Evolutionary conservation across 1,140 invertebrate species (phyloP).

Genomic region (Drosophila ogumai): DNA sequence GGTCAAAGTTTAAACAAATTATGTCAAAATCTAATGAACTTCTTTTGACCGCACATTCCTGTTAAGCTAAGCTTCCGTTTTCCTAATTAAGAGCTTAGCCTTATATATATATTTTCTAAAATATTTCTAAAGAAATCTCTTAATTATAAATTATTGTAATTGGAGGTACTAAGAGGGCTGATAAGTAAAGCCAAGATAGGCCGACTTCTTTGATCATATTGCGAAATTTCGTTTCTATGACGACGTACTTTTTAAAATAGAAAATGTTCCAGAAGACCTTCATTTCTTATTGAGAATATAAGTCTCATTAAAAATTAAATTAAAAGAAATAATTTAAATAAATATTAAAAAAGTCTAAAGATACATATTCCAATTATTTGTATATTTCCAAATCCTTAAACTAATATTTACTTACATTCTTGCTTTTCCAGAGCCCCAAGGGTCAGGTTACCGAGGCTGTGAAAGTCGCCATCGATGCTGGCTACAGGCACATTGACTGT

Average conservation of each 20-base stretch:
- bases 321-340: background rate
- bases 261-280: slow-evolving; percentile 7
- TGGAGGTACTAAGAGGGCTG: slow-evolving; percentile 2
- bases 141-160: background rate
- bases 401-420: background rate
- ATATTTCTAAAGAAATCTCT: slow-evolving; percentile 10
- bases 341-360: background rate
- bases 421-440: slow-evolving; percentile 87
- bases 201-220: slow-evolving; percentile 8
- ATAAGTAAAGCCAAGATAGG: slow-evolving; percentile 43
- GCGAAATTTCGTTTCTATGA: slow-evolving; percentile 30
- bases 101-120: background rate
- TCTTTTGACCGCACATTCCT: background rate
- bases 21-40: slow-evolving; percentile 20
- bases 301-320: too few species aligned
- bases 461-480: slow-evolving; percentile 90
- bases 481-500: slow-evolving; percentile 92
- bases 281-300: slow-evolving; percentile 2
- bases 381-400: slow-evolving; percentile 21
- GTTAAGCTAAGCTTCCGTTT: background rate
- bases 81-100: background rate
- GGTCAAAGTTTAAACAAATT: slow-evolving; percentile 17
- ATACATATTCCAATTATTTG: background rate
- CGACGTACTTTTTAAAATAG: slow-evolving; percentile 8
- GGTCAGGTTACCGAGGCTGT: slow-evolving; percentile 91